Percentiles rank a stretch among this genome's conserved stretches.
phyloP scores from a whole-genome alignment of 1,140 invertebrate genomes.

The Antheraea mylitta region DNA sequence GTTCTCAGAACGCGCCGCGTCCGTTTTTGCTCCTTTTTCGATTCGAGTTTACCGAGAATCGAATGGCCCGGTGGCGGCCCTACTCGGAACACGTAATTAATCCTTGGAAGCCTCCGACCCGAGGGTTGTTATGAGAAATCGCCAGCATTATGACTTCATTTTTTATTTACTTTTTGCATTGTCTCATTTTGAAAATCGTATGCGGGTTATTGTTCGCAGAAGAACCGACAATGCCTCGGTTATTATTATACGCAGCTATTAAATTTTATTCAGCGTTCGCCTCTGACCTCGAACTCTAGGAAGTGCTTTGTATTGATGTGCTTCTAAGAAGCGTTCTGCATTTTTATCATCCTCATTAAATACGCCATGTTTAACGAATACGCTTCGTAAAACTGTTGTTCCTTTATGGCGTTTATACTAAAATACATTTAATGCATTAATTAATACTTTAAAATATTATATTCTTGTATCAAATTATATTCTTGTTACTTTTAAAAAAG shows the following conservation, averaged over 20 bases:
- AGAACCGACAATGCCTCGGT: slow-evolving; percentile 32
- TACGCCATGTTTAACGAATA: slow-evolving; percentile 1
- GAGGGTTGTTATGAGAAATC: slow-evolving; percentile 71
- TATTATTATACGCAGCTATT: slow-evolving; percentile 33
- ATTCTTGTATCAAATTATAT: neutral
- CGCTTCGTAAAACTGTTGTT: neutral
- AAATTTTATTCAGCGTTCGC: slow-evolving; percentile 42
- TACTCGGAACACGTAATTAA: slow-evolving; percentile 76
- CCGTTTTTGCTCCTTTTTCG: slow-evolving; percentile 76
- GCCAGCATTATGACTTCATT: slow-evolving; percentile 55
- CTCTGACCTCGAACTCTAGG: slow-evolving; percentile 43
- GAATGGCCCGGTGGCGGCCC: slow-evolving; percentile 70
- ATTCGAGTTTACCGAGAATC: slow-evolving; percentile 72
- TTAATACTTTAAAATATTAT: neutral
- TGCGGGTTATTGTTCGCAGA: slow-evolving; percentile 55
- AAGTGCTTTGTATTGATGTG: slow-evolving; percentile 24
- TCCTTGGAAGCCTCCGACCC: slow-evolving; percentile 72
- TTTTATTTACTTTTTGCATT: slow-evolving; percentile 61
- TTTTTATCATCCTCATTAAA: slow-evolving; percentile 11
- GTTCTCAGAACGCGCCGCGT: slow-evolving; percentile 64
- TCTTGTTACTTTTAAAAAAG: neutral
- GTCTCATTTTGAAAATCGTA: slow-evolving; percentile 57
- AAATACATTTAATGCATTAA: neutral
- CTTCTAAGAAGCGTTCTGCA: slow-evolving; percentile 28
- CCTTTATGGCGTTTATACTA: neutral